phyloP scores from a whole-genome alignment of 2,888 invertebrate species.

The Chaitophorus viminalis region DNA sequence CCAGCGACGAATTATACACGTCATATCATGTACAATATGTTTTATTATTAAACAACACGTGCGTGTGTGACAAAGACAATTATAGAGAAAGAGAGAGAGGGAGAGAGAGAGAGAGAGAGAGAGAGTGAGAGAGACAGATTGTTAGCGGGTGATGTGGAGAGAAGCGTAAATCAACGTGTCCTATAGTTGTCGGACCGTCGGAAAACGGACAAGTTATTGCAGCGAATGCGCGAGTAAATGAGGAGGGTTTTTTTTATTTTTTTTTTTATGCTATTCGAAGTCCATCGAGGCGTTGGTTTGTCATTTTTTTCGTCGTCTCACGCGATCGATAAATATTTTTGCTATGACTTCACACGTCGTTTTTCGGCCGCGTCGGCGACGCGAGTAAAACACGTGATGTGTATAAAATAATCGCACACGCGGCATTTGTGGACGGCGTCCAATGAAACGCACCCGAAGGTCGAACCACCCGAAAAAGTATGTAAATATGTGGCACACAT shows the following conservation, averaged over 20 bases:
- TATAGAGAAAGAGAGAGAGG: not conserved
- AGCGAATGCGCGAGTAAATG: not conserved
- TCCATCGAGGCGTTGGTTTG: not conserved
- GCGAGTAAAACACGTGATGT: not conserved
- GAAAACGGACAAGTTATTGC: not conserved
- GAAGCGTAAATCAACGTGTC: not conserved
- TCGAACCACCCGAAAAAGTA: not conserved
- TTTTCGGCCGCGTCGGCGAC: not conserved
- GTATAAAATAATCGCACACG: not conserved
- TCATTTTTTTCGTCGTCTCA: not conserved
- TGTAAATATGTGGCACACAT: conserved; percentile 23
- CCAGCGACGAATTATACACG: conserved; percentile 33
- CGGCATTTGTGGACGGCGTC: conserved; percentile 35
- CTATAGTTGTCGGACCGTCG: not conserved
- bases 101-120: not conserved
- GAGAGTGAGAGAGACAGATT: too few relatives aligned
- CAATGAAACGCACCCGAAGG: conserved; percentile 19
- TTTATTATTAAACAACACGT: conserved; percentile 15
- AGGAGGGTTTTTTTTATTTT: not conserved
- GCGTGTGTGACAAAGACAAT: not conserved
- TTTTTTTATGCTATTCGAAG: not conserved
- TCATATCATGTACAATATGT: conserved; percentile 2
- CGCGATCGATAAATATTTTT: not conserved
- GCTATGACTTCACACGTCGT: not conserved
- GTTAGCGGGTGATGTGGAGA: not conserved